phyloP scores from a whole-genome alignment of 2,888 invertebrate species.

The Neuroscelio doddi region DNA sequence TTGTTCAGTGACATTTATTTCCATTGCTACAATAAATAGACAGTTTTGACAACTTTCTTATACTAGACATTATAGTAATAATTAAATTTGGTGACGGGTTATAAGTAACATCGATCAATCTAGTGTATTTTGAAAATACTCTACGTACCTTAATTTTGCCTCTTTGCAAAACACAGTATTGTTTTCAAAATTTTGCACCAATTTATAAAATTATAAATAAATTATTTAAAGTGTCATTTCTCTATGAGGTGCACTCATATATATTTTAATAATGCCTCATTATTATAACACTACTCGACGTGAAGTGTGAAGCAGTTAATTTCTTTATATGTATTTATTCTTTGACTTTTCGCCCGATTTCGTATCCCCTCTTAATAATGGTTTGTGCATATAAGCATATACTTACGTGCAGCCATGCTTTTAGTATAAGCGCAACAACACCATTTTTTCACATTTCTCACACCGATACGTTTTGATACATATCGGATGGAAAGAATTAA shows the following conservation, averaged over 20 bases:
- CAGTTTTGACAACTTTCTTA: constrained; percentile 4
- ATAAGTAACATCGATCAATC: not conserved
- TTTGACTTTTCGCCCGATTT: not conserved
- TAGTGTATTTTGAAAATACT: constrained; percentile 5
- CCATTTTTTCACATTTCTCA: too few species aligned
- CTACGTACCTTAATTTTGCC: constrained; percentile 14
- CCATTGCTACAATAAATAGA: not conserved
- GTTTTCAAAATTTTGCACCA: not conserved
- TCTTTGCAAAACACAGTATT: not conserved
- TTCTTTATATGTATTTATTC: not conserved
- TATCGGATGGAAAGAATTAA: too few species aligned
- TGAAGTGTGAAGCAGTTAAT: too few species aligned
- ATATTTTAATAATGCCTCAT: too few species aligned
- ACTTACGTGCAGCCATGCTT: too few species aligned
- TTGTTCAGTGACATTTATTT: not conserved
- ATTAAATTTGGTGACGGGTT: constrained; percentile 13
- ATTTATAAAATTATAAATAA: too few species aligned
- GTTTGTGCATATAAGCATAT: not conserved
- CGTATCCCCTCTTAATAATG: too few species aligned
- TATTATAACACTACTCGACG: too few species aligned
- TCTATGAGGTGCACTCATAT: too few species aligned
- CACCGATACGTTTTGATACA: too few species aligned
- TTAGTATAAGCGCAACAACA: too few species aligned
- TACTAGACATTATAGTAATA: not conserved
- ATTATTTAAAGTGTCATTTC: too few species aligned